Evolutionary conservation across 2,113 vertebrate species (phyloP), one percentile per base, ranked within the genome.

Genomic region (Ranitomeya imitator): DNA sequence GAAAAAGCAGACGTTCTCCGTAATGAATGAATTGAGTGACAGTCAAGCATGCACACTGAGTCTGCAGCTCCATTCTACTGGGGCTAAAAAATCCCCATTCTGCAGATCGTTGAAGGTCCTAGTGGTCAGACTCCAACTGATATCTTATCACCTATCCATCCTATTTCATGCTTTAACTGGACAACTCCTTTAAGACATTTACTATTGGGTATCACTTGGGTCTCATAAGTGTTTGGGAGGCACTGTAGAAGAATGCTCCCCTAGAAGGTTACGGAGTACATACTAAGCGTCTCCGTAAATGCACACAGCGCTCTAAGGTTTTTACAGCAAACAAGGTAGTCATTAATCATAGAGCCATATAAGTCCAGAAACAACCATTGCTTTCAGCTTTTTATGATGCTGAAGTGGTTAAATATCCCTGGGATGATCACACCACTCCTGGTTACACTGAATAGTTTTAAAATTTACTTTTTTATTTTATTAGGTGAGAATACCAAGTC

Each of bases 391-490:
- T 51, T 8, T n/a, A 65, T 83, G 60, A 67, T n/a, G 23, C 81
- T 83, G 45, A 74, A 76, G 71, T 74, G 19, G 84, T 85, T 85
- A 85, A 76, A 76, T 60, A 86, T 86, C 37, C 14, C 14, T 67
- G 76, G 79, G 76, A 79, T 86, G 74, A 86, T 86, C 85, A 86
- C 59, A 63, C 76, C 76, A 86, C 69, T 85, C 16, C 55, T 85
- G 15, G n/a, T 86, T 52, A 52, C 74, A 67, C 67, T 26, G 54
- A 79, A 63, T 79, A 79, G 54, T 21, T 81, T 81, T 87, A 81
- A 60, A 81, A 81, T 87, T 80, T 73, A 45, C 19, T 87, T 87
- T 76, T 80, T 87, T 63, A 52, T 86, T 86, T 87, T 87, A 87
- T 87, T 87, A 87, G 86, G 65, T 73, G 86, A 59, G 86, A 87